These are phyloP conservation scores for Drosophila mimetica DNA, from an alignment of 2,888 invertebrate genomes.

Conservation along the genomic window DNA sequence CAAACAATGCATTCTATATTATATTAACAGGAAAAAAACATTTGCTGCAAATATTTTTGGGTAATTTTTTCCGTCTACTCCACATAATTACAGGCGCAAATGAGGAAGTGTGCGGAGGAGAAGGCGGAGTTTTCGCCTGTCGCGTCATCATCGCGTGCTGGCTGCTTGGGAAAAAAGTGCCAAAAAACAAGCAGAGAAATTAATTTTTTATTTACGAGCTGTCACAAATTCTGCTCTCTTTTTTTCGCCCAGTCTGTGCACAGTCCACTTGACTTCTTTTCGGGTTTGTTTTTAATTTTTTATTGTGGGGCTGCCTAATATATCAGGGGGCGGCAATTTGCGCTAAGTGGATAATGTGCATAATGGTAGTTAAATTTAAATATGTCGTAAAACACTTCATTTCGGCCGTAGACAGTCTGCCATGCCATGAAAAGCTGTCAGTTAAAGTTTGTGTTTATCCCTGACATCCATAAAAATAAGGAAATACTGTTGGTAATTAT, in stretches of 20 bases:
- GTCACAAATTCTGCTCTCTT: constrained; percentile 60
- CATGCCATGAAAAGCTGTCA: constrained; percentile 62
- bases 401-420: constrained; percentile 48
- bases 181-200: constrained; percentile 58
- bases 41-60: constrained; percentile 36
- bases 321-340: constrained; percentile 78
- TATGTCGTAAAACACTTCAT: constrained; percentile 80
- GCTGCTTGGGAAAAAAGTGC: constrained; percentile 4
- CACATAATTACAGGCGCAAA: constrained; percentile 61
- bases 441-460: constrained; percentile 55
- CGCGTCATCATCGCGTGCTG: constrained; percentile 77
- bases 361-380: constrained; percentile 76
- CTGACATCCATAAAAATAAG: constrained; percentile 55
- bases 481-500: constrained; percentile 61
- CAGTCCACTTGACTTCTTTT: constrained; percentile 58
- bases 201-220: constrained; percentile 79
- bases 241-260: constrained; percentile 12
- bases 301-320: constrained; percentile 56
- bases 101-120: constrained; percentile 20
- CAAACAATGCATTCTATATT: constrained; percentile 60
- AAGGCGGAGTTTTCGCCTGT: constrained; percentile 38
- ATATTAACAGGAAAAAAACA: constrained; percentile 22
- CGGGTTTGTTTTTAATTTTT: constrained; percentile 38
- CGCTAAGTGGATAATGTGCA: constrained; percentile 78
- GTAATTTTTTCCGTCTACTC: constrained; percentile 52